A percentile compares a stretch with the other conserved stretches of the same genome.
Conservation (phyloP, 2,113 vertebrate species). For the Alces alces region DNA sequence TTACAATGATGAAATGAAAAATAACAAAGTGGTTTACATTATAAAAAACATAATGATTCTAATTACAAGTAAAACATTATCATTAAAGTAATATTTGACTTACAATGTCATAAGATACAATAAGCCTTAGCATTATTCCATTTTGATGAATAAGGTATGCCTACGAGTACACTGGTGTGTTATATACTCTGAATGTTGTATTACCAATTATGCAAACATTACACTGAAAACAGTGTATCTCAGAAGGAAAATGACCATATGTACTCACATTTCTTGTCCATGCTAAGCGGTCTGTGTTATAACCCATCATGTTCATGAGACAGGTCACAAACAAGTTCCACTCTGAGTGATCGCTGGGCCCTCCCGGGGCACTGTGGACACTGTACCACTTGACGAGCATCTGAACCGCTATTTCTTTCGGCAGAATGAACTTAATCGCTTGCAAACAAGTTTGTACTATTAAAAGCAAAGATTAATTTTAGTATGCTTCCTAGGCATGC, state of each 20-base stretch:
- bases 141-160: not conserved
- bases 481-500: not conserved
- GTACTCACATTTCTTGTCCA: slow-evolving; percentile 93
- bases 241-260: not conserved
- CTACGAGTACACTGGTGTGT: not conserved
- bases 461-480: slow-evolving; percentile 48
- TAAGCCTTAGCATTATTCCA: not conserved
- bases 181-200: not conserved
- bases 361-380: slow-evolving; percentile 94
- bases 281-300: slow-evolving; percentile 93
- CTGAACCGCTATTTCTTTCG: slow-evolving; percentile 94
- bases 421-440: slow-evolving; percentile 91
- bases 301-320: slow-evolving; percentile 97
- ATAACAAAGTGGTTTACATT: not conserved
- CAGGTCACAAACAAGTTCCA: slow-evolving; percentile 97
- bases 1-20: slow-evolving; percentile 39
- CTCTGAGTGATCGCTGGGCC: slow-evolving; percentile 91
- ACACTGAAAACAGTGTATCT: not conserved
- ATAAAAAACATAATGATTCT: not conserved
- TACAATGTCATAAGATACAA: not conserved
- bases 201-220: not conserved
- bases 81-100: not conserved
- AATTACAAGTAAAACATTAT: not conserved
- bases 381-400: slow-evolving; percentile 98
- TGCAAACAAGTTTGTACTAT: slow-evolving; percentile 94